Evolutionary conservation across 2,797 vertebrate genomes (phyloP), one percentile per base, ranked within the genome.

Genomic region (Pygocentrus nattereri): DNA sequence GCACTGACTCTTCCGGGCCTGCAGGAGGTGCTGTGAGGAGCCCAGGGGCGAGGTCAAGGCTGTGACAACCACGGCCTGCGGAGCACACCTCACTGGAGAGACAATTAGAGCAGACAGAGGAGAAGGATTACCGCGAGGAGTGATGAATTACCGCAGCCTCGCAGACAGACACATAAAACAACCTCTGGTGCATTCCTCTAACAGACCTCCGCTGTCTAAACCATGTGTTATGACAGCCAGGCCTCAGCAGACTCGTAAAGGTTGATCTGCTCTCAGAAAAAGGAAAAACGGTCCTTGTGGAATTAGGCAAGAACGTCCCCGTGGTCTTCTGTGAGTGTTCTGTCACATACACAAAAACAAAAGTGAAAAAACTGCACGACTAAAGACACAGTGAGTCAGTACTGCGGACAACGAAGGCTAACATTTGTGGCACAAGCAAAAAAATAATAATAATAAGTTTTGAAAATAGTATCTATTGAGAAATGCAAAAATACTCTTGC

Each of bases 101-200:
- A 78, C 87, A 88, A 89, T 88, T 87, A 89, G 83, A 88, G 65
- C 70, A 82, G 85, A 89, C 86, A 80, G 87, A 85, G 56, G 74
- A 87, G 81, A 90, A 84, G 65, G 80, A 88, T 87, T 85, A 82
- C 88, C 82, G 76, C 30, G 80, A 82, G 70, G 85, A 84, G 81
- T 90, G 88, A 91, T 90, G 82, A 87, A 91, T 89, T 87, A 85
- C 87, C 81, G 85, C 84, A 47, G 74, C 84, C 85, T 85, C 84
- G 83, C 82, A 89, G 82, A 67, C 70, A 85, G 84, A 90, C 86
- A 83, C 71, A 49, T 56, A 86, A 85, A 90, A 85, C 74, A 78
- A 84, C 83, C 88, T 87, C 84, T n/a, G 61, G 87, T 73, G 76
- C 77, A 87, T 87, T 88, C 52, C 52, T 76, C 64, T 49, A 19